Evolutionary conservation across 1,140 invertebrate species (phyloP).

Genomic region (Eufriesea mexicana): DNA sequence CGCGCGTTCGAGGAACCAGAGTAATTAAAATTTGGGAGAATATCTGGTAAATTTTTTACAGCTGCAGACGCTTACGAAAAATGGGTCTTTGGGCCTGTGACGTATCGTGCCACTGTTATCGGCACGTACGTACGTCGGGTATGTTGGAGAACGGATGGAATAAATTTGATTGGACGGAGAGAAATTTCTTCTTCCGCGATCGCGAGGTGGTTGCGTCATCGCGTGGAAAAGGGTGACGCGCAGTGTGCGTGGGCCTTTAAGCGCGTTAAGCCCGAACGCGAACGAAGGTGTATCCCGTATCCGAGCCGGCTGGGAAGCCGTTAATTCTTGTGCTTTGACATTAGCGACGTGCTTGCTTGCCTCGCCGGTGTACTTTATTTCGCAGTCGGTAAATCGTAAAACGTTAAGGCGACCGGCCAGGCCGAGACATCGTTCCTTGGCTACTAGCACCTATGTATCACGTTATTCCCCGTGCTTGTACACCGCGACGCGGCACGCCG

Average conservation of each 20-base stretch:
- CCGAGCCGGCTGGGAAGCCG: constrained; percentile 41
- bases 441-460: constrained; percentile 45
- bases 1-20: neutral
- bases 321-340: constrained; percentile 65
- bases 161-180: neutral
- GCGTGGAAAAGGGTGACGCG: neutral
- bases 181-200: neutral
- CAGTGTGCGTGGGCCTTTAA: constrained; percentile 35
- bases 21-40: neutral
- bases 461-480: constrained; percentile 15
- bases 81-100: too few species aligned
- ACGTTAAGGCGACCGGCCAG: constrained; percentile 37
- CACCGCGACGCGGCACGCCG: constrained; percentile 4
- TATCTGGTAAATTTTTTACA: neutral
- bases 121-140: too few species aligned
- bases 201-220: neutral
- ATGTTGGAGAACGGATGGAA: too few species aligned
- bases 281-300: constrained; percentile 35
- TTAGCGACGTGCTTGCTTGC: constrained; percentile 52
- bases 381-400: constrained; percentile 60
- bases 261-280: constrained; percentile 17
- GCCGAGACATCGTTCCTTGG: constrained; percentile 29
- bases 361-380: constrained; percentile 54
- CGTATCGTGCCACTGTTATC: too few species aligned
- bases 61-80: too few species aligned